Conservation (phyloP, 2,888 invertebrate genomes). For the Baronia brevicornis region DNA sequence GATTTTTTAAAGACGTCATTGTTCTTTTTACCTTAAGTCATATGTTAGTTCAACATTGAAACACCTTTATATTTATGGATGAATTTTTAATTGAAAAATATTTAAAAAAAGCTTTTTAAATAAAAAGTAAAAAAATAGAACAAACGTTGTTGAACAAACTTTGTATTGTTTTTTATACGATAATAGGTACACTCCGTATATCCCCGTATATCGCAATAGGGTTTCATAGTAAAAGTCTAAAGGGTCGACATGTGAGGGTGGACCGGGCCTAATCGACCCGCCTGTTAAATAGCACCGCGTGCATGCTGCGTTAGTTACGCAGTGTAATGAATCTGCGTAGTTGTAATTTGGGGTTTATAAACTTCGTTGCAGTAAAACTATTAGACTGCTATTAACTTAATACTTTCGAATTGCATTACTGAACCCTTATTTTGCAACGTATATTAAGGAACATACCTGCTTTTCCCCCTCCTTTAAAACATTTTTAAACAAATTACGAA, state of each 20-base stretch:
- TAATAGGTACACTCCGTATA: too few relatives aligned
- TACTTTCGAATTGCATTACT: constrained; percentile 13
- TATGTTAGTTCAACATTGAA: too few relatives aligned
- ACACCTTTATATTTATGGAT: too few relatives aligned
- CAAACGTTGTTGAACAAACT: too few relatives aligned
- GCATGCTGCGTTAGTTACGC: constrained; percentile 57
- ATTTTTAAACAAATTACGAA: too few relatives aligned
- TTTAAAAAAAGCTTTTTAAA: too few relatives aligned
- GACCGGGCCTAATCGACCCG: constrained; percentile 51
- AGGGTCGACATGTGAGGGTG: constrained; percentile 48
- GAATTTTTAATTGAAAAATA: too few relatives aligned
- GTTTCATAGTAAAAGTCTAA: constrained; percentile 17
- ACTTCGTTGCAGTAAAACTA: constrained; percentile 29
- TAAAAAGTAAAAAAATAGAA: background rate
- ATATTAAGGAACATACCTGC: too few relatives aligned
- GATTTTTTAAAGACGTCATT: too few relatives aligned
- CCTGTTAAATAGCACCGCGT: constrained; percentile 51
- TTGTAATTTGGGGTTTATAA: constrained; percentile 55
- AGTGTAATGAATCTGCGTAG: constrained; percentile 53
- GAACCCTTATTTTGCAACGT: background rate
- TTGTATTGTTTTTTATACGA: too few relatives aligned
- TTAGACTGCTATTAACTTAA: constrained; percentile 26
- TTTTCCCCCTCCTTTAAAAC: too few relatives aligned
- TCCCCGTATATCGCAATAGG: constrained; percentile 4
- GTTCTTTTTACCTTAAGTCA: constrained; percentile 10